Conservation (phyloP, 2,888 invertebrate species). For the Leptothorax acervorum region DNA sequence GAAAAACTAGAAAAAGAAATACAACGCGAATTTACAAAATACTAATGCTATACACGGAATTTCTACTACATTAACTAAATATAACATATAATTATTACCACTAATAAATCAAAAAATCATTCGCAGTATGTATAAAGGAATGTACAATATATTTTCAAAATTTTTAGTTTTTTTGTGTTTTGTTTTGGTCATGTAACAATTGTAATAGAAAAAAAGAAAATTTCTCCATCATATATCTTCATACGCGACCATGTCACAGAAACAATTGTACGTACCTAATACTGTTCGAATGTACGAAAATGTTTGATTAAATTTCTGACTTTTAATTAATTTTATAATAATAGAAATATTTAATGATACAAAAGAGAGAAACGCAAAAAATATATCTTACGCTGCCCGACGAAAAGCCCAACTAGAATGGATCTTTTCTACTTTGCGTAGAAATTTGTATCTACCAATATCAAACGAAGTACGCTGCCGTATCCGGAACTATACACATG, state of each 20-base stretch:
- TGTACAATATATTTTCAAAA: neutral
- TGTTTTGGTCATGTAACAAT: neutral
- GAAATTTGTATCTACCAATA: slow-evolving; percentile 96
- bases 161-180: neutral
- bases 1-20: neutral
- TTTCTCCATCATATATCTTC: neutral
- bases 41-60: neutral
- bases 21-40: neutral
- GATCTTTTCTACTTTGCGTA: slow-evolving; percentile 81
- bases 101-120: neutral
- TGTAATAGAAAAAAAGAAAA: neutral
- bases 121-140: neutral
- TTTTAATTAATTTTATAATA: neutral
- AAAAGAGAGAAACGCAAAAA: neutral
- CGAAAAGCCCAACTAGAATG: neutral
- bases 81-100: neutral
- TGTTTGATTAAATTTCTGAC: neutral
- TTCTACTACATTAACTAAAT: neutral
- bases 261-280: neutral
- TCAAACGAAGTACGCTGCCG: slow-evolving; percentile 92
- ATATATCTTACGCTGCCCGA: neutral
- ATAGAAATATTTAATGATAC: neutral
- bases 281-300: neutral
- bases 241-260: neutral
- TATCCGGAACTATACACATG: slow-evolving; percentile 90